phyloP scores from a whole-genome alignment of 2,888 invertebrate species.

The Nymphalis polychloros region DNA sequence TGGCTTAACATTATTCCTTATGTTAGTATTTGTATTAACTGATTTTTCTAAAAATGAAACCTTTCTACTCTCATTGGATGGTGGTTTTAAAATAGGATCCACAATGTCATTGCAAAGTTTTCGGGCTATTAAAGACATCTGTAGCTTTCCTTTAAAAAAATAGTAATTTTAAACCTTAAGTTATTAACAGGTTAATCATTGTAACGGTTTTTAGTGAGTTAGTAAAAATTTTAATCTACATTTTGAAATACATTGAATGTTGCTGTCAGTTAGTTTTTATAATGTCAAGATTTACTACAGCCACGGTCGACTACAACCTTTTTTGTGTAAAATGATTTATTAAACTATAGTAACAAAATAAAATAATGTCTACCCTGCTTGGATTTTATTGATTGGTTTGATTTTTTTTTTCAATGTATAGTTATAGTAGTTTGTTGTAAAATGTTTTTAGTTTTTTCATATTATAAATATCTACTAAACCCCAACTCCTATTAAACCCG shows the following conservation, averaged over 20 bases:
- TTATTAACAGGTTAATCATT: slow-evolving; percentile 1
- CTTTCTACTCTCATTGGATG: slow-evolving; percentile 37
- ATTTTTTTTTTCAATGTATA: too few relatives aligned
- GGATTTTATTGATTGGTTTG: too few relatives aligned
- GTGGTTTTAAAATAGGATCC: slow-evolving; percentile 48
- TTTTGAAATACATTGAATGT: not conserved
- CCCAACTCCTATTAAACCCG: too few relatives aligned
- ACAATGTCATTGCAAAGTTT: slow-evolving; percentile 60
- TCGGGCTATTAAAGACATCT: slow-evolving; percentile 60
- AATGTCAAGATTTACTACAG: too few relatives aligned
- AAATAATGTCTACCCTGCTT: too few relatives aligned
- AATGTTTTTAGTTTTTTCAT: too few relatives aligned
- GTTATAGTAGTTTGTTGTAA: too few relatives aligned
- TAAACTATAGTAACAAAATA: too few relatives aligned
- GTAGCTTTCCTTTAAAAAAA: slow-evolving; percentile 5
- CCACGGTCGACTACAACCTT: too few relatives aligned
- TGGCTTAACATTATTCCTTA: slow-evolving; percentile 41
- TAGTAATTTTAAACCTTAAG: not conserved
- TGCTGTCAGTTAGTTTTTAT: too few relatives aligned
- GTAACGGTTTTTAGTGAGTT: not conserved
- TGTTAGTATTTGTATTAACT: slow-evolving; percentile 21
- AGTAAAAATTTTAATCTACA: not conserved
- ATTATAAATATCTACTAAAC: too few relatives aligned
- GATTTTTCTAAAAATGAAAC: slow-evolving; percentile 26
- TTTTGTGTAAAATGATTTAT: not conserved